Base-by-base conservation (phyloP, 2,888 invertebrate species). In the Epinotia ramella region DNA sequence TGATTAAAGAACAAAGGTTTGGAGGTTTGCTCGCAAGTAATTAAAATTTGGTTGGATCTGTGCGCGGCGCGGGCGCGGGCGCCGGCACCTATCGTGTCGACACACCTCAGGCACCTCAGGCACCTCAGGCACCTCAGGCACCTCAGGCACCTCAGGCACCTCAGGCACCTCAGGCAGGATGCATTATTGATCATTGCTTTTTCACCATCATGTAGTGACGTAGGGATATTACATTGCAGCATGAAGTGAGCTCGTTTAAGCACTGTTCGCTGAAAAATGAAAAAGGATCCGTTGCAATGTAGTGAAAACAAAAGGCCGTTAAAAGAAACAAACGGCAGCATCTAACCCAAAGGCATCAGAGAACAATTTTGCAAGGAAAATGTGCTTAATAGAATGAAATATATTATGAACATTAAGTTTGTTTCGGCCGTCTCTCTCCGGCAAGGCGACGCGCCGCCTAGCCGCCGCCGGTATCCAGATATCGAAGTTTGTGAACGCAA, bases 401-500 rank as follows among this genome's bases (percentile, higher is more conserved):
- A 40, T 40, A 40, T 40, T 40, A 40, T n/a, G 7, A 53, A 53
- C n/a, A 53, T 16, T 53, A 53, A n/a, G 7, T 53, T 53, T 53
- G 53, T n/a, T 6, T n/a, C 13, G n/a, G n/a, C 53, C 53, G 53
- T 67, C 49, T 28, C 56, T 12, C 5, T 53, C 33, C 28, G 57
- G 11, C 12, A 12, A 18, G 20, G 20, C 18, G 12, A 20, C 20
- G 20, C 57, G 57, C 20, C 12, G 9, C 9, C 40, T 40, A 16
- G 13, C n/a, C 12, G 4, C 18, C 5, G 20, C 46, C 18, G 18
- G 53, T 62, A 69, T 63, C 46, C 63, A 73, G 63, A 73, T 59
- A 65, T 65, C 68, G 33, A 68, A 69, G 57, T 69, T 69, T 46
- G 20, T 24, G 44, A 73, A 60, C 20, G 49, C 73, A 73, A 62